A percentile compares a stretch with the other conserved stretches of the same genome.
These are phyloP conservation scores for Drosophila cardini DNA, from an alignment of 1,140 invertebrate genomes.

Conservation along the genomic window DNA sequence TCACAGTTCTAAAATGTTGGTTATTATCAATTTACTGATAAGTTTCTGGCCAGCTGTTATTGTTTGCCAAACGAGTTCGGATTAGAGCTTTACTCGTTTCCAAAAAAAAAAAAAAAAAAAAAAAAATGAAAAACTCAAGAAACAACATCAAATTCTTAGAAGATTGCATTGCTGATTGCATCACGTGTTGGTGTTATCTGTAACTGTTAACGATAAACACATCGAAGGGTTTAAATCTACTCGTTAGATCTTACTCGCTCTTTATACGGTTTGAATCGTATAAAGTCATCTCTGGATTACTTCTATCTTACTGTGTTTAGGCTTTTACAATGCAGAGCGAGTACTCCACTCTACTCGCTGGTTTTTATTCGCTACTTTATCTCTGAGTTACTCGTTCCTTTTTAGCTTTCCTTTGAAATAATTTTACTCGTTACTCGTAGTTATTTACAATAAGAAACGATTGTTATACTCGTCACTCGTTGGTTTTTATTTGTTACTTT, in stretches of 20 bases:
- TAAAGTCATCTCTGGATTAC: too few species aligned
- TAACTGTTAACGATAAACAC: not conserved
- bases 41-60: not conserved
- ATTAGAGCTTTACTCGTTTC: not conserved
- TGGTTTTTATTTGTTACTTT: not conserved
- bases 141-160: not conserved
- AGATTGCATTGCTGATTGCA: not conserved
- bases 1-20: not conserved
- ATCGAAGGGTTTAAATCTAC: not conserved
- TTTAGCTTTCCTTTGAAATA: too few species aligned
- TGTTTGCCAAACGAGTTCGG: constrained; percentile 1
- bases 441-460: not conserved
- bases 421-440: too few species aligned
- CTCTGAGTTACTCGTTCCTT: too few species aligned
- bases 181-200: not conserved
- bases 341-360: too few species aligned
- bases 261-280: not conserved
- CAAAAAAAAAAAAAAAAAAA: too few species aligned
- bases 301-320: too few species aligned
- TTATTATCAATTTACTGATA: constrained; percentile 19
- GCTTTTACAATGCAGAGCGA: too few species aligned
- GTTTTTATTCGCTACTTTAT: too few species aligned
- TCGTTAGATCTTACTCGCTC: not conserved
- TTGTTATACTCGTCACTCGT: not conserved
- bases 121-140: too few species aligned